These are phyloP conservation scores for Anthophora plumipes DNA, from an alignment of 2,888 invertebrate species.

Conservation along the genomic window DNA sequence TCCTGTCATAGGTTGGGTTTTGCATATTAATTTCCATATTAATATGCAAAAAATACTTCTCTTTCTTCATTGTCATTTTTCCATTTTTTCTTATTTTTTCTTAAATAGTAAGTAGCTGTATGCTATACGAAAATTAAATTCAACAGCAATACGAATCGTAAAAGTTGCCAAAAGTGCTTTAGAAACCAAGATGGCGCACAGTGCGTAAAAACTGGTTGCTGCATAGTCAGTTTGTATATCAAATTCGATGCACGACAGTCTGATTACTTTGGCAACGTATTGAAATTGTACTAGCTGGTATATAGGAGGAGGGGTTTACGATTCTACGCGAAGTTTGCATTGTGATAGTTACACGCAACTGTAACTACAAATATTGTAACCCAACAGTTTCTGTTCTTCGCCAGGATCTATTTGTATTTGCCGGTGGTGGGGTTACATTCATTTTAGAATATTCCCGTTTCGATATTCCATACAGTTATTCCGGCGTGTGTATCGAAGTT, in stretches of 20 bases:
- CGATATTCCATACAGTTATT: background rate
- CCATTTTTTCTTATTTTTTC: too few species aligned
- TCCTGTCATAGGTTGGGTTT: too few species aligned
- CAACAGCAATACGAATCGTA: too few species aligned
- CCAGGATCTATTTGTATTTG: background rate
- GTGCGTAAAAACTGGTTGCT: background rate
- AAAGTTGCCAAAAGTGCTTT: background rate
- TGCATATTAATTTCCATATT: too few species aligned
- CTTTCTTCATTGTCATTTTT: too few species aligned
- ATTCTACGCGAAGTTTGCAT: slow-evolving; percentile 12
- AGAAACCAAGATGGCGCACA: background rate
- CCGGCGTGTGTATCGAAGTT: background rate
- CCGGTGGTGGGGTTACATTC: background rate
- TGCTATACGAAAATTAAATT: too few species aligned
- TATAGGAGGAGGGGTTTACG: background rate
- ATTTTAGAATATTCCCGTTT: background rate
- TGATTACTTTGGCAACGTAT: slow-evolving; percentile 14
- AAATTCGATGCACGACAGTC: slow-evolving; percentile 4
- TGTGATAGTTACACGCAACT: background rate
- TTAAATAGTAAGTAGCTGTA: too few species aligned
- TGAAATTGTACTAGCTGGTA: slow-evolving; percentile 2
- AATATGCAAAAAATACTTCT: too few species aligned
- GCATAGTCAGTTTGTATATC: background rate
- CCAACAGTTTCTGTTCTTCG: background rate
- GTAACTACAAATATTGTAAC: background rate